Evolutionary conservation across 1,140 invertebrate genomes (phyloP).

Genomic region (Drosophila nannoptera): DNA sequence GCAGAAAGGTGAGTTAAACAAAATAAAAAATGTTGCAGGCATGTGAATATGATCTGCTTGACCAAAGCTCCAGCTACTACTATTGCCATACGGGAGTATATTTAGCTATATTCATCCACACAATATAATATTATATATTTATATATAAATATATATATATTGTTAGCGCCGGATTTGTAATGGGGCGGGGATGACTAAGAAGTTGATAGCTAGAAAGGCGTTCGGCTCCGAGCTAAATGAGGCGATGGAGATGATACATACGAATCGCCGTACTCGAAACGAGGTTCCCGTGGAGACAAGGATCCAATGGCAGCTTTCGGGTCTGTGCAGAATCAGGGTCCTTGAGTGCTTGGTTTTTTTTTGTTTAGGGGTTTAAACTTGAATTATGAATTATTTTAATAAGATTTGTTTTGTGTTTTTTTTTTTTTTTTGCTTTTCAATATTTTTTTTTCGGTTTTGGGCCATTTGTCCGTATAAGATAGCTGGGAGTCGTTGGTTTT

Average conservation of each 20-base stretch:
- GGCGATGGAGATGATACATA: not conserved
- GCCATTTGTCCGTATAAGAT: constrained; percentile 39
- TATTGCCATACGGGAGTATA: constrained; percentile 2
- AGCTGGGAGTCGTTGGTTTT: constrained; percentile 45
- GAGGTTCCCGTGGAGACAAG: not conserved
- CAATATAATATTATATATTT: not conserved
- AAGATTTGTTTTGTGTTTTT: constrained; percentile 17
- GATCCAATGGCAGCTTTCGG: constrained; percentile 1
- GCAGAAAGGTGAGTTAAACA: not conserved
- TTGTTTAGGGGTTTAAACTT: constrained; percentile 8
- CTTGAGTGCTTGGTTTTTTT: constrained; percentile 6
- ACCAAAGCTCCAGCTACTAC: constrained; percentile 5
- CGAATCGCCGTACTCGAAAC: not conserved
- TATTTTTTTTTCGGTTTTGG: constrained; percentile 33
- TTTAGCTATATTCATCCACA: no score
- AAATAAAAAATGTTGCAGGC: constrained; percentile 1
- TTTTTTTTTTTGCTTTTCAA: constrained; percentile 20
- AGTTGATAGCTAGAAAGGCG: not conserved
- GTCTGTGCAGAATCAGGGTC: constrained; percentile 14
- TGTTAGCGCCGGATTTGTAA: not conserved
- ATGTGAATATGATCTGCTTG: not conserved
- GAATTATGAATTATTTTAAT: constrained; percentile 12
- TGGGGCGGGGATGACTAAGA: not conserved
- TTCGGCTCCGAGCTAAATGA: constrained; percentile 9
- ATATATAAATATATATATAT: not conserved